A percentile compares a stretch with the other conserved stretches of the same genome.
phyloP scores from a whole-genome alignment of 2,113 vertebrate genomes.

The Cyanocitta stelleri region DNA sequence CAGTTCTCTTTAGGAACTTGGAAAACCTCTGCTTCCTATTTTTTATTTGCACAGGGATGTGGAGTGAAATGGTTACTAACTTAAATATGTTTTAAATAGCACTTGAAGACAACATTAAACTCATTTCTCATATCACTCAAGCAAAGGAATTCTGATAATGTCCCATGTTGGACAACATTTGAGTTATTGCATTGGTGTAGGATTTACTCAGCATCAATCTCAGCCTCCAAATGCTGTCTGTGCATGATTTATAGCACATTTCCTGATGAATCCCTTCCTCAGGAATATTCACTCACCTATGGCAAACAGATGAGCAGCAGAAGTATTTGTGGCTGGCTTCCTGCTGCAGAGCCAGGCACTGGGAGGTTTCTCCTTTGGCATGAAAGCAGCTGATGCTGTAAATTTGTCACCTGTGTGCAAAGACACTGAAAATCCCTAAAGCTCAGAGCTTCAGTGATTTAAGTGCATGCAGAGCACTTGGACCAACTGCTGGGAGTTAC shows the following conservation, averaged over 20 bases:
- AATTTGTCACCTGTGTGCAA: neutral
- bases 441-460: neutral
- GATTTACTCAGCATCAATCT: neutral
- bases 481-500: neutral
- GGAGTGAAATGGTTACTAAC: neutral
- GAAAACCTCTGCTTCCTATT: neutral
- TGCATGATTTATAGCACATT: neutral
- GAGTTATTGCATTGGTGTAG: neutral
- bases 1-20: neutral
- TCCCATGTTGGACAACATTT: neutral
- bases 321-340: neutral
- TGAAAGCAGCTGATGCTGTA: neutral
- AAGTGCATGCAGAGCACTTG: neutral
- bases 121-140: neutral
- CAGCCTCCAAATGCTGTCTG: neutral
- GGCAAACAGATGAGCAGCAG: neutral
- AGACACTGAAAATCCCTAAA: neutral
- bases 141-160: neutral
- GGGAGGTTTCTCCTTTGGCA: neutral
- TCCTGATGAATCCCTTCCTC: neutral
- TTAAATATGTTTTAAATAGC: neutral
- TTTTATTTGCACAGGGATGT: neutral
- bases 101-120: neutral
- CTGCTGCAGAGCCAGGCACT: neutral
- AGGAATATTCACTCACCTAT: neutral